Evolutionary conservation across 1,140 invertebrate genomes (phyloP), one percentile per base, ranked within the genome.

Genomic region (Hylaeus volcanicus): DNA sequence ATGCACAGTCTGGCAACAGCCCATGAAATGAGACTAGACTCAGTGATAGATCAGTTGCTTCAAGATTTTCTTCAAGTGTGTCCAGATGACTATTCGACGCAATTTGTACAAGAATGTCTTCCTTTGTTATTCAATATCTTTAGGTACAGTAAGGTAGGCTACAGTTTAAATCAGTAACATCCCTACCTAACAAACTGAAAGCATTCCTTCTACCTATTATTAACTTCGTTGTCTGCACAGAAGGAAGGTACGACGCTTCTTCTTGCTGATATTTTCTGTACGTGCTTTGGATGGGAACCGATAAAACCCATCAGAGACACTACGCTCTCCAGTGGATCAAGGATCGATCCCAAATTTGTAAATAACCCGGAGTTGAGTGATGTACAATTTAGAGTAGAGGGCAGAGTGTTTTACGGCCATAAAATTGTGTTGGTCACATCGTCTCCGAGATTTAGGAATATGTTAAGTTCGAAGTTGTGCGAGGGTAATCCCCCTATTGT

Each of bases 391-490:
- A 95, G 97, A 88, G 97, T 98, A 11, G 97, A 98, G 93, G 97
- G 97, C 1, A 95, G 97, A 74, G 94, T 98, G n/a, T 98, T 98
- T 92, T 98, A 98, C 91, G 98, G 97, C 1, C 98, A 98, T 91
- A 98, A 98, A 94, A 98, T 98, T 72, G 97, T 98, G 48, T 93
- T 98, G 51, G 97, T 98, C 41, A 98, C 97, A 12, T 97, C 97
- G 56, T 98, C 97, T 9, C 95, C 97, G 15, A 94, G 97, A 75
- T 96, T 98, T 85, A 95, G 97, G 86, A 96, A 96, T 61, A 98
- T 98, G 97, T 93, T 98, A 41, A 97, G 95, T 88, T 96, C 96
- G 3, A 96, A 97, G 89, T 90, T 96, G 65, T 96, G 95, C 86
- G 96, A 97, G 85, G 96, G 96, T 14, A 96, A 94, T 88, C 95